Percentiles rank a stretch among this genome's conserved stretches.
phyloP scores from a whole-genome alignment of 2,797 vertebrate species.

The Alauda arvensis region DNA sequence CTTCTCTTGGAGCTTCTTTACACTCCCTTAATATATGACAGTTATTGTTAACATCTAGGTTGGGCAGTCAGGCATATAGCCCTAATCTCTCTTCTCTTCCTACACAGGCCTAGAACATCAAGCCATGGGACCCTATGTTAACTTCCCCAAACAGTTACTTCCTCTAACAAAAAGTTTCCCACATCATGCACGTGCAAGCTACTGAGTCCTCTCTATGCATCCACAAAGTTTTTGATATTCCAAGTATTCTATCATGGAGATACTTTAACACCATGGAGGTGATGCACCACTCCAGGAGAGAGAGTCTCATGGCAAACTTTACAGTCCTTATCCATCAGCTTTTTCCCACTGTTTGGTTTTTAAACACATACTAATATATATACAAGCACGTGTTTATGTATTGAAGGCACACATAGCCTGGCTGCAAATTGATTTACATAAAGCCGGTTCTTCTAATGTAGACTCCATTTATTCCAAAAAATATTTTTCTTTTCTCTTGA shows the following conservation, averaged over 20 bases:
- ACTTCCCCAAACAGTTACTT: neutral
- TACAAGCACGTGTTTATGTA: neutral
- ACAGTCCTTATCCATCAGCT: neutral
- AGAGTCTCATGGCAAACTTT: neutral
- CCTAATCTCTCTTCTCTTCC: neutral
- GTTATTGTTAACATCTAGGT: neutral
- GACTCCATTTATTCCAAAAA: neutral
- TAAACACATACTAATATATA: neutral
- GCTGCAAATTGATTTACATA: neutral
- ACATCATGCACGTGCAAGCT: accelerated
- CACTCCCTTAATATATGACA: neutral
- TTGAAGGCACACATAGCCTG: neutral
- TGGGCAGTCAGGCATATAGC: neutral
- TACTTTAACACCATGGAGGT: neutral
- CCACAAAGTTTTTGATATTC: neutral
- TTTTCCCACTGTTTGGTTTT: neutral
- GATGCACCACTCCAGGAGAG: neutral
- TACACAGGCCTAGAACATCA: neutral
- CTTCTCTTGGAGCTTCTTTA: neutral
- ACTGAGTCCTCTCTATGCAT: neutral
- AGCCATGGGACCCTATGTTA: neutral
- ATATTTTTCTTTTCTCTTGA: neutral
- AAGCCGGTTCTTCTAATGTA: neutral
- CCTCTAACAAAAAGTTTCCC: neutral
- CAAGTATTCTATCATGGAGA: neutral